These are phyloP conservation scores for Silurus asotus DNA, from an alignment of 2,113 vertebrate species.

Conservation along the genomic window DNA sequence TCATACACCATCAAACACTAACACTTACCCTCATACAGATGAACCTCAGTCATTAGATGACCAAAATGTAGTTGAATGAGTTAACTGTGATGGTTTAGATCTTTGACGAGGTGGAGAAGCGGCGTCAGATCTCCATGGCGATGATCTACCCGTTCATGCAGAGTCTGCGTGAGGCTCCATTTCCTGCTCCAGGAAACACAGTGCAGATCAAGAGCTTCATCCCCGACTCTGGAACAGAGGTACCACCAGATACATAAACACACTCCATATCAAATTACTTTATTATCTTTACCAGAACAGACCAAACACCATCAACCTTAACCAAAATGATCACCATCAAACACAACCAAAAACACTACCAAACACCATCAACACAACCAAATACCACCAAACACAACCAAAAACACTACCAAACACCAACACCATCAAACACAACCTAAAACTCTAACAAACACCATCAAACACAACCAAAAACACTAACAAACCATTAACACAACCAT, in stretches of 20 bases:
- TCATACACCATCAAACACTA: background rate
- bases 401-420: background rate
- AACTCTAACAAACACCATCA: background rate
- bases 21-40: background rate
- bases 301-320: background rate
- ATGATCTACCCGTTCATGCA: constrained; percentile 99
- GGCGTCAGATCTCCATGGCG: constrained; percentile 89
- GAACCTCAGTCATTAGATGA: background rate
- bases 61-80: background rate
- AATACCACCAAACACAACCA: background rate
- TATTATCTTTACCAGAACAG: background rate
- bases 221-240: constrained; percentile 91
- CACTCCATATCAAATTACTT: background rate
- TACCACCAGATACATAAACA: constrained; percentile 53
- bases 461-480: background rate
- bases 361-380: background rate
- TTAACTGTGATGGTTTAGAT: constrained; percentile 72
- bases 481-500: background rate
- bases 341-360: background rate
- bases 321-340: background rate
- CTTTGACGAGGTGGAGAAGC: constrained; percentile 94
- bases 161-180: constrained; percentile 86
- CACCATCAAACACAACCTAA: background rate
- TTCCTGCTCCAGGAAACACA: constrained; percentile 89
- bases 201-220: constrained; percentile 97